These are phyloP conservation scores for Pterocles orientalis DNA, from an alignment of 2,113 vertebrate genomes.

Conservation along the genomic window DNA sequence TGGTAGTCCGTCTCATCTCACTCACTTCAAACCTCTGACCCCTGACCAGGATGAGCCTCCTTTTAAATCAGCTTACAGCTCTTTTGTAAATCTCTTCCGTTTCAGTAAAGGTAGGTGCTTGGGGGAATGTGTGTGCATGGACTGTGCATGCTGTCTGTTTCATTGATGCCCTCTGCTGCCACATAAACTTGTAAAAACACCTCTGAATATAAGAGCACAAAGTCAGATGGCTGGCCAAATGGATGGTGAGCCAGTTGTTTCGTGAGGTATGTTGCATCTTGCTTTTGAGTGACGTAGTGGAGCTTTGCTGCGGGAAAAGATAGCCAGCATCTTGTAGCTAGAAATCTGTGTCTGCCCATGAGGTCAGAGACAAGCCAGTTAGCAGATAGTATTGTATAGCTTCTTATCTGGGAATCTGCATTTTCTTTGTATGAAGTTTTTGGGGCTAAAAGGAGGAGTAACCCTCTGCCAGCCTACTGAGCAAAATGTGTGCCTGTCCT, in stretches of 20 bases:
- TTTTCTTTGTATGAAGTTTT: neutral
- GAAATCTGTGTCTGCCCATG: neutral
- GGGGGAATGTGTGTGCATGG: neutral
- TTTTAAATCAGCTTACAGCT: slow-evolving; percentile 96
- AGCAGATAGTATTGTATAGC: neutral
- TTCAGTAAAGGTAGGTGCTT: slow-evolving; percentile 90
- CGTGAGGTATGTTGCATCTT: neutral
- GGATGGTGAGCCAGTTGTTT: neutral
- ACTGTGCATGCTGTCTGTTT: neutral
- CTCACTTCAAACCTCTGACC: slow-evolving; percentile 96
- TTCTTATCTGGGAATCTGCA: neutral
- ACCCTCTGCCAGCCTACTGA: neutral
- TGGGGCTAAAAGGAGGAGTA: neutral
- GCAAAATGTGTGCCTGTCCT: neutral
- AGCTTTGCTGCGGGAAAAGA: neutral
- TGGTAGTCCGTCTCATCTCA: slow-evolving; percentile 92
- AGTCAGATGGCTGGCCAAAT: neutral
- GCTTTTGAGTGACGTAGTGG: neutral
- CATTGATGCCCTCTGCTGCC: neutral
- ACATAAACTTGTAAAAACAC: neutral
- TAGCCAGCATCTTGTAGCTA: neutral
- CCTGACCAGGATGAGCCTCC: slow-evolving; percentile 96
- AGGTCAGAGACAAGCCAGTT: neutral
- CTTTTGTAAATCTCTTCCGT: slow-evolving; percentile 96
- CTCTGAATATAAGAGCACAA: neutral